Evolutionary conservation across 2,113 vertebrate genomes (phyloP), one percentile per base, ranked within the genome.

Genomic region (Eudyptes chrysolophus): DNA sequence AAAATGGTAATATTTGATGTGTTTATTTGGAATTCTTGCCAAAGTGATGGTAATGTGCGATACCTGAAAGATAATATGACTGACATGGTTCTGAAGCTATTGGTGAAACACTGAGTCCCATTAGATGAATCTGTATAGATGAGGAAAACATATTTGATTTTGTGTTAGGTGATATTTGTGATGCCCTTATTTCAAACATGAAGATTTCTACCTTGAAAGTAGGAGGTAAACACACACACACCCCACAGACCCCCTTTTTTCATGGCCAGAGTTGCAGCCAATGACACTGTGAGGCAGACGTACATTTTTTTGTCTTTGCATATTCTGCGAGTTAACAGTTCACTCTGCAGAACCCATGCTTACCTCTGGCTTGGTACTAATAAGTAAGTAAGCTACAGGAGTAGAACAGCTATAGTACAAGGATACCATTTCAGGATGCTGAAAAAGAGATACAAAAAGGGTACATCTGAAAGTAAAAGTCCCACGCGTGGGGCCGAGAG

Each of bases 281-380:
- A 0, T 34, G 27, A 65, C 2, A 69, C 14, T 88, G 24, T 17
- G 44, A 74, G 13, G 20, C 13, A 6, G 30, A 29, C 1, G 0
- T 40, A 42, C 0, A 1, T 60, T 76, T 94, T 75, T 40, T 49
- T 69, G 14, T 9, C n/a, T 60, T 70, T 46, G 12, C 2, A 7
- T 62, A 6, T n/a, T 76, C 32, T 66, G 24, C 1, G 2, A 69
- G 30, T 18, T 60, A 40, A 34, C 26, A 2, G 16, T 25, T 65
- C 32, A 8, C 32, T 64, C 38, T 51, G 27, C 34, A 76, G 66
- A 65, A 32, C 17, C 14, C 1, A 0, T 10, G 21, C 25, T 72
- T 52, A 15, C 21, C 16, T 85, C 29, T 77, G 44, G 3, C 24
- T 80, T 40, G 42, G 38, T 40, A 7, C 20, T 71, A 46, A 14